Conservation (phyloP, 2,113 vertebrate species). For the Brachypodius melanocephalos region DNA sequence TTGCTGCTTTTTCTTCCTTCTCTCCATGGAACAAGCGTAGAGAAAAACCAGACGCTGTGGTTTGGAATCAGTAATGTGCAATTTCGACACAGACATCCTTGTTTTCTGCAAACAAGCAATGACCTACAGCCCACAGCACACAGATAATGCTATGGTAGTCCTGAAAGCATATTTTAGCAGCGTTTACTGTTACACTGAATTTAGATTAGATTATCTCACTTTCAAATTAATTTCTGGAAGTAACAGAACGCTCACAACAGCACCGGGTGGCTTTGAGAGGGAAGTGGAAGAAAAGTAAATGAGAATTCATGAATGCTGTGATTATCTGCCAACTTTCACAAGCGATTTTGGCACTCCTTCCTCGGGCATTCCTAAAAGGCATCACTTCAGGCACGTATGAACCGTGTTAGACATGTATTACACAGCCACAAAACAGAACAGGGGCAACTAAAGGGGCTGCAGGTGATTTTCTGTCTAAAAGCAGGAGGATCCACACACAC, state of each 20-base stretch:
- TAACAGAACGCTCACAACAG: conserved; percentile 11
- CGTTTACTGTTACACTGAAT: conserved; percentile 39
- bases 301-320: not conserved
- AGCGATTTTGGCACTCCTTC: not conserved
- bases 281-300: not conserved
- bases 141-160: not conserved
- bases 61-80: conserved; percentile 14
- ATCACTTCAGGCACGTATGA: not conserved
- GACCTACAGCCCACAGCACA: not conserved
- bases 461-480: not conserved
- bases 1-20: not conserved
- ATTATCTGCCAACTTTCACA: not conserved
- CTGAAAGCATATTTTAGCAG: conserved; percentile 40
- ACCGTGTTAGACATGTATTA: not conserved
- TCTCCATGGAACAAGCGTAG: not conserved
- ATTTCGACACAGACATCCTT: conserved; percentile 43
- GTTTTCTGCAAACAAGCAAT: conserved; percentile 48
- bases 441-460: not conserved
- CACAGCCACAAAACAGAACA: not conserved
- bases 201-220: conserved; percentile 24
- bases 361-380: not conserved
- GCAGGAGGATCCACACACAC: not conserved
- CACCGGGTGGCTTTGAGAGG: not conserved
- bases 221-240: conserved; percentile 28
- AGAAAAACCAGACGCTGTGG: conserved; percentile 12